These are phyloP conservation scores for Habrosyne pyritoides DNA, from an alignment of 2,888 invertebrate species.

Conservation along the genomic window DNA sequence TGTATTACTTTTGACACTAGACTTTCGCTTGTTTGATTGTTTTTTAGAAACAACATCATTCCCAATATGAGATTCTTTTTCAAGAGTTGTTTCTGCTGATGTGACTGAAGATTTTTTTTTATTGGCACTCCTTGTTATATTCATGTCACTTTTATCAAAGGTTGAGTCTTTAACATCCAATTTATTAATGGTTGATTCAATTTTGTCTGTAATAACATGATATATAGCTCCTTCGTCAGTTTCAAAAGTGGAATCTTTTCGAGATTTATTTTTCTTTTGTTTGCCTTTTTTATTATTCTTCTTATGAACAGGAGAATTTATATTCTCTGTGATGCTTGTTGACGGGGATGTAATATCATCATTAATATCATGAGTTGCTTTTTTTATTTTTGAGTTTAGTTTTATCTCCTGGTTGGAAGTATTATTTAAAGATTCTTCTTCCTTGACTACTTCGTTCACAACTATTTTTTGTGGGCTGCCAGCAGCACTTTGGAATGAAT, in stretches of 20 bases:
- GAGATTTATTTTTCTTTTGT: neutral
- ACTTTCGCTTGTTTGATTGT: conserved; percentile 15
- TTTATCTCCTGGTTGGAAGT: neutral
- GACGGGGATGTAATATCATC: no score
- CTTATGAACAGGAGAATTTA: neutral
- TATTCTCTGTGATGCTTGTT: neutral
- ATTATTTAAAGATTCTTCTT: conserved; percentile 10
- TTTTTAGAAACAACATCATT: neutral
- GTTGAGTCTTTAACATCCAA: conserved; percentile 17
- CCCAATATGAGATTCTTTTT: conserved; percentile 1
- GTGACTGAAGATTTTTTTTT: conserved; percentile 6
- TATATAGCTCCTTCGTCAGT: neutral
- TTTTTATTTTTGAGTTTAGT: neutral
- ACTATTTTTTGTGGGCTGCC: conserved; percentile 52
- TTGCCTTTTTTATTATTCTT: neutral
- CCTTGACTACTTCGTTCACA: conserved; percentile 9
- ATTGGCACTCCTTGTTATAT: conserved; percentile 17
- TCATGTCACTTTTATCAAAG: conserved; percentile 22
- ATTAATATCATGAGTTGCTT: no score
- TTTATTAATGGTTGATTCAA: neutral
- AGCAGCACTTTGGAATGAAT: conserved; percentile 71
- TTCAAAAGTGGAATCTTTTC: neutral
- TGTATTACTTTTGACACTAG: conserved; percentile 7
- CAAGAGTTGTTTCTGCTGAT: conserved; percentile 10
- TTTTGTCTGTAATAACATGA: neutral